These are phyloP conservation scores for Chroicocephalus ridibundus DNA, from an alignment of 2,113 vertebrate species.

Conservation along the genomic window DNA sequence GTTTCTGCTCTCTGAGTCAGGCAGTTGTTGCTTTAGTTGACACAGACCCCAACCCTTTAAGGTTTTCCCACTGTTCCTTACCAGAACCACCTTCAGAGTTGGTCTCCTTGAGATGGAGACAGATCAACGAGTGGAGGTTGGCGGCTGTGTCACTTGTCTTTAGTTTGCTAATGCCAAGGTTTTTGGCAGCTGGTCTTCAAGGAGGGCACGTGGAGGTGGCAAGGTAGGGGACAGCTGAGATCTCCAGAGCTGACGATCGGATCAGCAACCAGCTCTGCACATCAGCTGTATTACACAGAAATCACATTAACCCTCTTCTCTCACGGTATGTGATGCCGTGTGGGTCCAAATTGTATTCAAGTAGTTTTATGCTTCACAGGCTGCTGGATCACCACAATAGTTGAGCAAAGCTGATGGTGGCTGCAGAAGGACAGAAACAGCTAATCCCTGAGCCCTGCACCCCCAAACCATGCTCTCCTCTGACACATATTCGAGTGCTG, in stretches of 20 bases:
- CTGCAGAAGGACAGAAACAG: neutral
- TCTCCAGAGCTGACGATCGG: neutral
- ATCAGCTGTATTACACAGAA: neutral
- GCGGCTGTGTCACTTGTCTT: neutral
- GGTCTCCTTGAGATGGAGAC: neutral
- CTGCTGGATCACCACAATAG: neutral
- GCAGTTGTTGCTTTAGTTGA: neutral
- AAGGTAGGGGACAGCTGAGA: neutral
- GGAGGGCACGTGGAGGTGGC: neutral
- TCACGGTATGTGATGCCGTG: accelerated
- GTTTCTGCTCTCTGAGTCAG: conserved; percentile 18
- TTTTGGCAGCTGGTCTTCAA: neutral
- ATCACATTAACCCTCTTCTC: neutral
- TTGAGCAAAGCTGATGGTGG: neutral
- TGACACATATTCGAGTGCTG: neutral
- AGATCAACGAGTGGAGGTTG: neutral
- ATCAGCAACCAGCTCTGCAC: neutral
- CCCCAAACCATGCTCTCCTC: neutral
- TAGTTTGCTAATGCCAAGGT: neutral
- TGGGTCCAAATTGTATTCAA: neutral
- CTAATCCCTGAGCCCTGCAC: neutral
- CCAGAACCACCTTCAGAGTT: neutral
- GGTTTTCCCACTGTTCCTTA: neutral
- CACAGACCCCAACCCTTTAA: neutral
- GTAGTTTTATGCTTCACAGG: neutral